Conservation (phyloP, 2,888 invertebrate genomes). For the Agonum fuliginosum region DNA sequence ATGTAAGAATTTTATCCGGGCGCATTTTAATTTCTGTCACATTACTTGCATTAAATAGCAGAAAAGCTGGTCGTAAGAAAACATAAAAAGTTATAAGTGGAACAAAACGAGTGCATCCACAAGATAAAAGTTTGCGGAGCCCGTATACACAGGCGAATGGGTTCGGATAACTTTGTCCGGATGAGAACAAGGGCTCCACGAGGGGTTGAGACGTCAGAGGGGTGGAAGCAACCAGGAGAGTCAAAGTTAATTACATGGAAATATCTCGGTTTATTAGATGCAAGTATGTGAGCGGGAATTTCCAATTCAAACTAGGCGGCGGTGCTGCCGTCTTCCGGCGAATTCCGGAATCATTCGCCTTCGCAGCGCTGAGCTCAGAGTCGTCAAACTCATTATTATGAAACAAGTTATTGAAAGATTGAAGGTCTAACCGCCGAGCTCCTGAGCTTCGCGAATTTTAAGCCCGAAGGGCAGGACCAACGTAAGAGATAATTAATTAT, state of each 20-base stretch:
- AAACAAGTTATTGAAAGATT: conserved; percentile 70
- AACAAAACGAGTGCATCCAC: conserved; percentile 39
- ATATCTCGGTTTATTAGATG: conserved; percentile 73
- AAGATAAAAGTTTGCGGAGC: conserved; percentile 47
- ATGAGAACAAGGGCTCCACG: not conserved
- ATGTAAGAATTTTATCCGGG: conserved; percentile 14
- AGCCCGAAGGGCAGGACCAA: not conserved
- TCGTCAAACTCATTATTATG: conserved; percentile 68
- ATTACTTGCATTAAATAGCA: conserved; percentile 38
- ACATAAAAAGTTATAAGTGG: conserved; percentile 37
- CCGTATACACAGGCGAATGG: conserved; percentile 38
- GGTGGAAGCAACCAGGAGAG: conserved; percentile 65
- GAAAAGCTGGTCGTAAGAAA: conserved; percentile 30
- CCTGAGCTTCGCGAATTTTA: conserved; percentile 68
- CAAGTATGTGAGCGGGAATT: conserved; percentile 73
- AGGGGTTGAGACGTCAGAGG: not conserved
- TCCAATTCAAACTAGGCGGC: conserved; percentile 72
- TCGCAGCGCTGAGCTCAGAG: not conserved
- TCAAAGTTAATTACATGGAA: conserved; percentile 73
- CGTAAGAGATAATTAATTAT: conserved; percentile 10
- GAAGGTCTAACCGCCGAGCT: conserved; percentile 64
- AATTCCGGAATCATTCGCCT: conserved; percentile 27
- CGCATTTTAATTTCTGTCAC: conserved; percentile 9
- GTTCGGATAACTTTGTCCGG: conserved; percentile 52
- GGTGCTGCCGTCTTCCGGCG: conserved; percentile 44